These are phyloP conservation scores for Meghimatium bilineatum DNA, from an alignment of 2,888 invertebrate species.

Conservation along the genomic window DNA sequence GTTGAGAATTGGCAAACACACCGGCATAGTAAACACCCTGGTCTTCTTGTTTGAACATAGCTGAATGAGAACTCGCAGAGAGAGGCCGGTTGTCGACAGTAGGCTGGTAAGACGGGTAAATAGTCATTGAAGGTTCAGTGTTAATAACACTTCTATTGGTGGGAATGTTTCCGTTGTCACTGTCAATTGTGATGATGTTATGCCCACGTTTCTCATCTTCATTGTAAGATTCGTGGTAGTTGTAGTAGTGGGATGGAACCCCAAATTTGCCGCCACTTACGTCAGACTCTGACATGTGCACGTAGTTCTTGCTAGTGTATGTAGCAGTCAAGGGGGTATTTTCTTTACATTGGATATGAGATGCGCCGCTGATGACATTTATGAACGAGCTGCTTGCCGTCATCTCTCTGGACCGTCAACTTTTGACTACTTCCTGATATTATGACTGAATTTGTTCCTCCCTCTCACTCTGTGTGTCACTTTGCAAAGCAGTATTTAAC, in stretches of 20 bases:
- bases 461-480: slow-evolving; percentile 9
- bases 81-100: too few species aligned
- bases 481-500: too few species aligned
- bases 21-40: not conserved
- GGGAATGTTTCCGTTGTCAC: too few species aligned
- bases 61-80: too few species aligned
- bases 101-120: too few species aligned
- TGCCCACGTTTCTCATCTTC: not conserved
- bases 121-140: not conserved
- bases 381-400: not conserved
- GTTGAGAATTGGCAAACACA: not conserved
- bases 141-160: not conserved
- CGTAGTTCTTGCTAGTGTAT: not conserved
- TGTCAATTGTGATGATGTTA: too few species aligned
- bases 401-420: not conserved
- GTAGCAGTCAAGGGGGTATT: not conserved
- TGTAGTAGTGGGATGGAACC: not conserved
- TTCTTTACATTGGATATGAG: not conserved
- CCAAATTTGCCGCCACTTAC: not conserved
- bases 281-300: not conserved
- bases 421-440: not conserved
- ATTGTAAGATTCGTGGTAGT: not conserved
- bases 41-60: too few species aligned
- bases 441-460: not conserved
- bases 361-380: not conserved